A percentile compares a stretch with the other conserved stretches of the same genome.
Conservation (phyloP, 2,888 invertebrate species). For the Patella ulyssiponensis region DNA sequence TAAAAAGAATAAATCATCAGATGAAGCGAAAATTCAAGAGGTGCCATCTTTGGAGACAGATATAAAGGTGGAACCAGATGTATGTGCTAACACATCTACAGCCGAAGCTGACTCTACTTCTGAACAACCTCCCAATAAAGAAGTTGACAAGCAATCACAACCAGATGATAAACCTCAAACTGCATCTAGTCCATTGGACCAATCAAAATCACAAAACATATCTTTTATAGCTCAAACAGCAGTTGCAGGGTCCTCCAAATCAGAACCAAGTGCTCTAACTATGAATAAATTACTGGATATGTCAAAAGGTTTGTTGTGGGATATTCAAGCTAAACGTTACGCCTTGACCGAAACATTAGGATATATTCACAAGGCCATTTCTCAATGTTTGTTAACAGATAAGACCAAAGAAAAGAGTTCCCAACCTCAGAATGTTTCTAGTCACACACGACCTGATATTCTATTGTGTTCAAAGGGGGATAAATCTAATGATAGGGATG, state of each 20-base stretch:
- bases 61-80: constrained; percentile 5
- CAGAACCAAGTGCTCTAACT: constrained; percentile 29
- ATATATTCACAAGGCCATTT: constrained; percentile 63
- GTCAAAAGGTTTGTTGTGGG: constrained; percentile 61
- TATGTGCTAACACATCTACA: constrained; percentile 6
- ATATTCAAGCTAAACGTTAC: constrained; percentile 61
- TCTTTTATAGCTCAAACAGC: not conserved
- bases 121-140: not conserved
- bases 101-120: not conserved
- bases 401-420: constrained; percentile 30
- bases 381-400: constrained; percentile 57
- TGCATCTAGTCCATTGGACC: not conserved
- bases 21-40: constrained; percentile 15
- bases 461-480: constrained; percentile 6
- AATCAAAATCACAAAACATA: not conserved
- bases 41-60: constrained; percentile 12
- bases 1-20: constrained; percentile 24
- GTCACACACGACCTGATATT: not conserved
- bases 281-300: constrained; percentile 45
- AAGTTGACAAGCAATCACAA: not conserved
- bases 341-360: constrained; percentile 63
- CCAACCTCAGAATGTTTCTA: not conserved
- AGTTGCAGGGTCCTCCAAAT: not conserved
- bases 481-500: constrained; percentile 11
- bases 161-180: constrained; percentile 8